Evolutionary conservation across 1,140 invertebrate genomes (phyloP).

Genomic region (Globodera ellingtonae): DNA sequence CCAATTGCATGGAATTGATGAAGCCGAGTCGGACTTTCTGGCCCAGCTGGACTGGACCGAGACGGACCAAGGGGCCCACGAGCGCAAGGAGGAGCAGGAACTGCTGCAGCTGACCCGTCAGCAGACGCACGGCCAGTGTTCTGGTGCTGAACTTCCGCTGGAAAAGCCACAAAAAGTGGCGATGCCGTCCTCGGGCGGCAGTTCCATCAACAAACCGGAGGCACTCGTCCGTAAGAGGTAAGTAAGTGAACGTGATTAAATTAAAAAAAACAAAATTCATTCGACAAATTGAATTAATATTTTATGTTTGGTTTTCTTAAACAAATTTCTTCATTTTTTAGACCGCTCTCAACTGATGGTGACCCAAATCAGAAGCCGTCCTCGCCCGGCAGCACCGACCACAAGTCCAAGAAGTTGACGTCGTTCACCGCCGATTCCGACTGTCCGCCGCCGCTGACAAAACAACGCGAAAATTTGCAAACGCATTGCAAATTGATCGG

Average conservation of each 20-base stretch:
- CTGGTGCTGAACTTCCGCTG: constrained; percentile 11
- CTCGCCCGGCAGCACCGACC: no score
- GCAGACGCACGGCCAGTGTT: neutral
- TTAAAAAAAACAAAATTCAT: no score
- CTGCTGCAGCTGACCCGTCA: constrained; percentile 6
- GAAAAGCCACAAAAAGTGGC: constrained; percentile 24
- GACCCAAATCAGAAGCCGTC: no score
- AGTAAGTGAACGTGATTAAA: no score
- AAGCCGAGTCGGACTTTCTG: constrained; percentile 22
- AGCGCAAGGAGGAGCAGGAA: constrained; percentile 22
- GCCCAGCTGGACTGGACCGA: constrained; percentile 3
- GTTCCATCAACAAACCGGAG: constrained; percentile 4
- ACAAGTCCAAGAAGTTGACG: no score
- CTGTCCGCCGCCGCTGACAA: neutral
- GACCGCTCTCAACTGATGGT: neutral
- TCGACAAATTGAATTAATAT: no score
- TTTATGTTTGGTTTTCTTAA: no score
- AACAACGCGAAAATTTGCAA: neutral
- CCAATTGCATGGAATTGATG: constrained; percentile 24
- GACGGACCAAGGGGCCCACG: constrained; percentile 2
- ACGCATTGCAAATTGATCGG: neutral
- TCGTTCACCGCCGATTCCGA: neutral
- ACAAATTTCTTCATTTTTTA: neutral
- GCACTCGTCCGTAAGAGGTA: constrained; percentile 14
- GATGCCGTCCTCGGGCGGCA: neutral